phyloP scores from a whole-genome alignment of 37 sponge, comb jelly and placozoan genomes.

The Chondrilla cf. caribensis region DNA sequence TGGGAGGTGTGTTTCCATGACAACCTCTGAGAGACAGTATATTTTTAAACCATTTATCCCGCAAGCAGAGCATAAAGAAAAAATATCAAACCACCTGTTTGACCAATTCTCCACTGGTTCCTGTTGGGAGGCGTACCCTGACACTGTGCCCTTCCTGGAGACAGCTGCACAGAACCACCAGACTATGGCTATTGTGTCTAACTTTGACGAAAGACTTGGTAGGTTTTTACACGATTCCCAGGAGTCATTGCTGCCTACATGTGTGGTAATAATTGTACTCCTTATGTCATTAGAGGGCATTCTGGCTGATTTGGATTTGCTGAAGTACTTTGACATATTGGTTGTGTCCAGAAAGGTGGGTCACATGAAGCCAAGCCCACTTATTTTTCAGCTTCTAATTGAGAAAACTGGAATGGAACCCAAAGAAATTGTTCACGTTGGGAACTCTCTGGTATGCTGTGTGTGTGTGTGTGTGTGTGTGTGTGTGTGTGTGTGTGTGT shows the following conservation, averaged over 20 bases:
- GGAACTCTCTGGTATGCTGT: constrained; percentile 5
- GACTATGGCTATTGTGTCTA: background rate
- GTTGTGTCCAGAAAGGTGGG: background rate
- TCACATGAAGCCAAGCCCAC: background rate
- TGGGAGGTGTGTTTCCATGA: too few relatives aligned
- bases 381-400: constrained; percentile 3
- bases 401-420: background rate
- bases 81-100: background rate
- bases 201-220: constrained; percentile 12
- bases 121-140: constrained; percentile 6
- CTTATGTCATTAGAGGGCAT: background rate
- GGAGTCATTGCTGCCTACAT: background rate
- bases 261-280: background rate
- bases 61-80: background rate
- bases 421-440: constrained; percentile 6
- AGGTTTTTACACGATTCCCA: too few relatives aligned
- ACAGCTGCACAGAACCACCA: background rate
- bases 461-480: constrained; percentile 30
- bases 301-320: background rate
- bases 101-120: background rate
- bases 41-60: too few relatives aligned
- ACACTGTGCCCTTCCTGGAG: constrained; percentile 18
- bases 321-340: constrained; percentile 3
- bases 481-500: constrained; percentile 37
- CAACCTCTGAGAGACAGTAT: too few relatives aligned